These are phyloP conservation scores for rabbit (Oryctolagus cuniculus) DNA, from an alignment of 2,113 vertebrate species.

Conservation along the genomic window DNA sequence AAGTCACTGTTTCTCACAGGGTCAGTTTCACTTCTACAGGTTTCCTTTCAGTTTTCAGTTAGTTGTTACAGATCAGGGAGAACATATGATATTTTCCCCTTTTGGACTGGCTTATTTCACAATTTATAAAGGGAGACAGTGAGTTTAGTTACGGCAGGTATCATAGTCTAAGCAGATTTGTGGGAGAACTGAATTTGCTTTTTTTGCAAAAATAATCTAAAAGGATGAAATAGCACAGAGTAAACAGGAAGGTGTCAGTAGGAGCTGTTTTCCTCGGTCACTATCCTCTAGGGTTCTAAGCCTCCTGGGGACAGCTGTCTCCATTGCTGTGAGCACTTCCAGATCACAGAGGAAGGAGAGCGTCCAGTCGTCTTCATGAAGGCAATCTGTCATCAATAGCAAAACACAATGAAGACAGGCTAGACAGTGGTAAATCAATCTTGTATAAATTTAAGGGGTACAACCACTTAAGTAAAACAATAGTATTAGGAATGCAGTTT, in stretches of 20 bases:
- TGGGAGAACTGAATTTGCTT: conserved; percentile 5
- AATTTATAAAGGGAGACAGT: too few species aligned
- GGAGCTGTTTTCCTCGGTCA: neutral
- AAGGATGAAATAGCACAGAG: neutral
- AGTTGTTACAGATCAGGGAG: too few species aligned
- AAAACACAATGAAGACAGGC: neutral
- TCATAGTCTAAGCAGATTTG: neutral
- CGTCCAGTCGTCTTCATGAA: neutral
- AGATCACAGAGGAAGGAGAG: neutral
- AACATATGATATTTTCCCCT: too few species aligned
- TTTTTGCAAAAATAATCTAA: conserved; percentile 26
- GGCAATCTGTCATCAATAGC: neutral
- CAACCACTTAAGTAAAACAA: neutral
- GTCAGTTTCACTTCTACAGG: too few species aligned
- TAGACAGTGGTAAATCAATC: neutral
- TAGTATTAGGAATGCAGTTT: neutral
- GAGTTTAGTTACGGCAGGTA: neutral
- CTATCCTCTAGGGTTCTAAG: neutral
- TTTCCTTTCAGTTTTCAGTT: too few species aligned
- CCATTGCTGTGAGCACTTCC: neutral
- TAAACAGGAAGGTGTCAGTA: conserved; percentile 1
- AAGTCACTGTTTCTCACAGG: too few species aligned
- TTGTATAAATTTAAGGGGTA: neutral
- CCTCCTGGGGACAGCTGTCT: neutral
- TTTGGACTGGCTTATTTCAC: too few species aligned